Evolutionary conservation across 2,888 invertebrate genomes (phyloP), one percentile per base, ranked within the genome.

Genomic region (Lochmaea crataegi): DNA sequence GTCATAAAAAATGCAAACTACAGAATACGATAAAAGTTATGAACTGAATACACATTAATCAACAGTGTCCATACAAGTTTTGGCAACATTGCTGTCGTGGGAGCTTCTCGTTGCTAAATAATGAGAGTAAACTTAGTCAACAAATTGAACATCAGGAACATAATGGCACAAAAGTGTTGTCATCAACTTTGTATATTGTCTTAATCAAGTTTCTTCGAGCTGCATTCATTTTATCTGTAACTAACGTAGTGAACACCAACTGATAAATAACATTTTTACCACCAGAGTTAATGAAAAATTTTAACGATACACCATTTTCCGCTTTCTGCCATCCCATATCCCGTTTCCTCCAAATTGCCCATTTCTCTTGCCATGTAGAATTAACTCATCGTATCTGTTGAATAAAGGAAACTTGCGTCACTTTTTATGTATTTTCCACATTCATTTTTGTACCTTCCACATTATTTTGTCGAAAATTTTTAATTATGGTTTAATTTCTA

Each of bases 311-410:
- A 18, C 9, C 1, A 53, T 53, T 9, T 53, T 16, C 18, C 16
- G 16, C 53, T 53, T 53, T 53, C 11, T 53, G 18, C 16, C 18
- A 38, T 58, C 32, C n/a, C 32, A 11, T 14, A 38, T 60, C 18
- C 16, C 32, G 16, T 38, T 60, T 32, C 9, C 60, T 60, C 32
- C n/a, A 38, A 38, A 60, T 60, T 38, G 38, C 60, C 60, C 32
- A 60, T n/a, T 60, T 60, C n/a, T 60, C 60, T 60, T 12, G 14
- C n/a, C 60, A 60, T 38, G 38, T 38, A 38, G 32, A 58, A 38
- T 32, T 32, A 32, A 60, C 60, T 32, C 7, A 60, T 58, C 58
- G 12, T 60, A 38, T 53, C 38, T 14, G 38, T 32, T 38, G 32
- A 26, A 32, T 32, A 14, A 57, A 56, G 14, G 2, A 56, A 22